Evolutionary conservation across 2,888 invertebrate species (phyloP).

Genomic region (Drosophila falleni): DNA sequence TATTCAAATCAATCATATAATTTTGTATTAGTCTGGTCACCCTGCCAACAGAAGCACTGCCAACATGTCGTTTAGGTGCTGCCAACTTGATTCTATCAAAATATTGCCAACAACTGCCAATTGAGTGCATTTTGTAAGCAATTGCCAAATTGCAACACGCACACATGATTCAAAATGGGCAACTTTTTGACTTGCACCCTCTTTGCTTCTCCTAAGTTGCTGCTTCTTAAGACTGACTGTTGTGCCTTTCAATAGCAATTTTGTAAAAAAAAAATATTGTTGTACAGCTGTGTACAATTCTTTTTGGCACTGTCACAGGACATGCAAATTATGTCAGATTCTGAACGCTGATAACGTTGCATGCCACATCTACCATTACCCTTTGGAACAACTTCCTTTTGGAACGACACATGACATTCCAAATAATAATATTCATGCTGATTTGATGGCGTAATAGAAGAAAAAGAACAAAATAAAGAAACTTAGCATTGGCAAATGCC

Average conservation of each 20-base stretch:
- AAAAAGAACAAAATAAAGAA: constrained; percentile 15
- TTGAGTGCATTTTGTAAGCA: constrained; percentile 4
- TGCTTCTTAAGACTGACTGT: constrained; percentile 5
- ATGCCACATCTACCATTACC: constrained; percentile 43
- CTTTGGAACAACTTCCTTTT: constrained; percentile 4
- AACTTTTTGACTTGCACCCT: constrained; percentile 9
- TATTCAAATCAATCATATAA: neutral
- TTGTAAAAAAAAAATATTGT: constrained; percentile 66
- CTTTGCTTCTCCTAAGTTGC: neutral
- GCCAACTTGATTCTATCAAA: neutral
- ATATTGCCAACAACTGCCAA: neutral
- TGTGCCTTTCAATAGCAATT: constrained; percentile 53
- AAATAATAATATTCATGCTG: constrained; percentile 78
- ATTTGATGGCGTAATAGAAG: constrained; percentile 69
- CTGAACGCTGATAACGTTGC: constrained; percentile 58
- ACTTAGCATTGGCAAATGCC: constrained; percentile 50
- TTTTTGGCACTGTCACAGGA: constrained; percentile 37
- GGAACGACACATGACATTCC: constrained; percentile 59
- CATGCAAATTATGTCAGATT: constrained; percentile 75
- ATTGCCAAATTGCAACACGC: constrained; percentile 10
- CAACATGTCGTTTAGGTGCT: constrained; percentile 2
- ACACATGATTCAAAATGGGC: constrained; percentile 2
- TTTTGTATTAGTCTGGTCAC: neutral
- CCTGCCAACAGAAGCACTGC: neutral
- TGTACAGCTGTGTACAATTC: constrained; percentile 54